Base-by-base conservation (phyloP, 2,888 invertebrate genomes). In the Acanthosepion pharaonis region DNA sequence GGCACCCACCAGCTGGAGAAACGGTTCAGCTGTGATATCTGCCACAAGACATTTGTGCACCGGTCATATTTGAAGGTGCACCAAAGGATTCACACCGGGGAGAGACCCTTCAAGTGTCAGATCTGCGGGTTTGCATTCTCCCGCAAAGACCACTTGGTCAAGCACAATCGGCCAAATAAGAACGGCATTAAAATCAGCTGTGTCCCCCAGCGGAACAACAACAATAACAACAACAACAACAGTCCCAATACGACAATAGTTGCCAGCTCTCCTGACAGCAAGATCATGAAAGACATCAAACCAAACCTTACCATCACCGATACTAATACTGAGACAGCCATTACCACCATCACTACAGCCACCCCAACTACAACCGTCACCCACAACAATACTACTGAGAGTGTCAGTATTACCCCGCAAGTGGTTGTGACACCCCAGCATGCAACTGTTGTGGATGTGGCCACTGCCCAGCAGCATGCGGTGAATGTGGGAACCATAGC, bases 1-100 rank as follows among this genome's bases (percentile, higher is more conserved):
- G 92, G 92, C 92, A 92, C 92, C 25, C 92, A 92, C 49, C 92
- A 92, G 92, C 48, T 92, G 92, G 92, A 92, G 92, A 92, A 92
- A n/a, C 92, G 92, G 42, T 92, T 92, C 92, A 92, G 92, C 92
- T 92, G 92, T 48, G 92, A 92, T 6, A 92, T 92, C 92, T 92
- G 92, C 42, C 92, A 51, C 49, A 92, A 92, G 42, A 92, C 92
- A 51, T 92, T 92, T 23, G 92, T 92, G 92, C 92, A 92, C 23
- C 92, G 92, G 92, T 92, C 92, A 49, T 92, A 92, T 51, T 18
- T 92, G 49, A 92, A 92, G 92, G 92, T 92, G 8, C 92, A 92
- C 15, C 92, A 92, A 51, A 92, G 92, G 49, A 92, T 92, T 49
- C 92, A 92, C 92, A 92, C 92, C 11, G 92, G 92, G 9, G 92